phyloP scores from a whole-genome alignment of 2,113 vertebrate species.

The Ornithorhynchus anatinus region DNA sequence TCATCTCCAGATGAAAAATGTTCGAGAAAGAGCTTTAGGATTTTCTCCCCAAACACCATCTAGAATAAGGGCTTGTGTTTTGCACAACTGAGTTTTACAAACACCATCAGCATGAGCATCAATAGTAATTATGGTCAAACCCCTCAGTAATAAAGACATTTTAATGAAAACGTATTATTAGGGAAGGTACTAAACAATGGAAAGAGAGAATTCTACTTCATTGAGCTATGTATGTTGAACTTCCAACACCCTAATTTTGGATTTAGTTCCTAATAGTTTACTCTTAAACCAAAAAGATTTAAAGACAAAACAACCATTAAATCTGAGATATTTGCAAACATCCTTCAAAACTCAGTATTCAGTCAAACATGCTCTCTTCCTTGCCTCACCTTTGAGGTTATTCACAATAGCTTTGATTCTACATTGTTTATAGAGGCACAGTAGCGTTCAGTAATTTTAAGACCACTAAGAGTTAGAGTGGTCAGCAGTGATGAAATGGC shows the following conservation, averaged over 20 bases:
- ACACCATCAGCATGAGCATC: not conserved
- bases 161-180: not conserved
- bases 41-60: not conserved
- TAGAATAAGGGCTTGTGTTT: conserved; percentile 12
- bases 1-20: conserved; percentile 76
- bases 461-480: too few relatives aligned
- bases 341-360: not conserved
- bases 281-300: not conserved
- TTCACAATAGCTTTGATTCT: too few relatives aligned
- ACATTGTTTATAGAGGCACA: too few relatives aligned
- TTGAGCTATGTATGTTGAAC: not conserved
- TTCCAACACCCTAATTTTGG: not conserved
- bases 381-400: not conserved
- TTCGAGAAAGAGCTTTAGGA: conserved; percentile 39
- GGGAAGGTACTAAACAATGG: not conserved
- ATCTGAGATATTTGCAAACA: not conserved
- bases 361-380: not conserved
- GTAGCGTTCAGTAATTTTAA: too few relatives aligned
- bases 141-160: not conserved
- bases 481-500: too few relatives aligned
- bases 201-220: not conserved
- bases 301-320: not conserved
- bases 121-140: not conserved
- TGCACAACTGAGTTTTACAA: not conserved
- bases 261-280: conserved; percentile 10